Base-by-base conservation (phyloP, 92 coral and sea anemone genomes). In the Actinernus sp. region DNA sequence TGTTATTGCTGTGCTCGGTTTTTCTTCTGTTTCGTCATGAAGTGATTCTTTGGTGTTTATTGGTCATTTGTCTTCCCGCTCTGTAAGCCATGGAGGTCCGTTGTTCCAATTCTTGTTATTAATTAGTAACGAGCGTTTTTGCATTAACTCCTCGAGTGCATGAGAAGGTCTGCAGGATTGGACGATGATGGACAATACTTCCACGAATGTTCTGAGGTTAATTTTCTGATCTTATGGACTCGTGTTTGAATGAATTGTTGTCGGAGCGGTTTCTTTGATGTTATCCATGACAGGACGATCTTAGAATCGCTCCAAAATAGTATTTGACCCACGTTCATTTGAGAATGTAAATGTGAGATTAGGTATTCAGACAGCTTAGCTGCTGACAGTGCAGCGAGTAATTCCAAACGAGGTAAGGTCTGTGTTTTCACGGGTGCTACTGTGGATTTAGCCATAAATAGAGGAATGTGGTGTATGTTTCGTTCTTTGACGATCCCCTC, bases 131-230 rank as follows among this genome's bases (percentile, higher is more conserved):
- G 68, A 71, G 49, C 7, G 46, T 38, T 62, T 55, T 62, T 16
- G 47, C 44, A 44, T 61, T 55, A 13, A 71, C 16, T 53, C 79
- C 79, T 40, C 79, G 53, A 31, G 79, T 71, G n/a, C n/a, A n/a
- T n/a, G 17, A 80, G 46, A 50, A 65, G 55, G 32, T 81, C 87
- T 36, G 87, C 81, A 26, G 86, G 86, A 28, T 79, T 69, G 52
- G 57, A 49, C 20, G 66, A 34, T 40, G 86, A 18, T 27, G 79
- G 86, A 46, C 87, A 71, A 37, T 57, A 46, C 46, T 31, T 71
- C 78, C 78, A 81, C 41, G 55, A 22, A 41, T 53, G 30, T 32
- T 53, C 58, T 31, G 79, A 26, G 29, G 68, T 71, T 14, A 53
- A 11, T 50, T 49, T 52, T 51, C 56, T 54, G 25, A 71, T 55